These are phyloP conservation scores for Hippocampus mohnikei DNA, from an alignment of 2,113 vertebrate genomes.

Conservation along the genomic window DNA sequence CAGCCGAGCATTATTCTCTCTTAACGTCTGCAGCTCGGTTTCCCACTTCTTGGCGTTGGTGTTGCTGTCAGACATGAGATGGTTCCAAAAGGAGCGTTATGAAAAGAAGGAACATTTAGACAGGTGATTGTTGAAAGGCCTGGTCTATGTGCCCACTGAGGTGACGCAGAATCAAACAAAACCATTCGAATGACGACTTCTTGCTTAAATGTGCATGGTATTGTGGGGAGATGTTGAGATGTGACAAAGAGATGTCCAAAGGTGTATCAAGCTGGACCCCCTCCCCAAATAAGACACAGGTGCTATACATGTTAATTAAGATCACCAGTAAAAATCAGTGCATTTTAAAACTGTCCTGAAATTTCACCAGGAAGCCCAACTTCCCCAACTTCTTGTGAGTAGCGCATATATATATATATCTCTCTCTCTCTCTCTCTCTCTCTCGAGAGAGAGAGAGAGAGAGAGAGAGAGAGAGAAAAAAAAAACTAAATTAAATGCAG, in stretches of 20 bases:
- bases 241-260: not conserved
- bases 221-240: conserved; percentile 16
- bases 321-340: too few species aligned
- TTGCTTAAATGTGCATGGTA: conserved; percentile 24
- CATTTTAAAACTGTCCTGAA: too few species aligned
- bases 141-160: conserved; percentile 16
- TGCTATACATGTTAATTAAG: too few species aligned
- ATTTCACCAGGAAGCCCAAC: too few species aligned
- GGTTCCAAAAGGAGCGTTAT: conserved; percentile 13
- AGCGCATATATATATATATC: too few species aligned
- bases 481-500: not conserved
- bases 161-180: conserved; percentile 19
- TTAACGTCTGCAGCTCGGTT: conserved; percentile 86
- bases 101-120: conserved; percentile 20
- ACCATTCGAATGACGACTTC: conserved; percentile 19
- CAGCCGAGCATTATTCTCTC: conserved; percentile 87
- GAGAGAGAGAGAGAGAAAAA: too few species aligned
- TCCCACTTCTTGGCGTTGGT: conserved; percentile 92
- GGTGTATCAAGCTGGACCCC: too few species aligned
- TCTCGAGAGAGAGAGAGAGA: too few species aligned
- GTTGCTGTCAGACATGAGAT: conserved; percentile 69
- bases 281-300: too few species aligned
- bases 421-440: too few species aligned
- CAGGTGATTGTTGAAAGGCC: conserved; percentile 25
- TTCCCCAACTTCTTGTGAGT: too few species aligned